phyloP scores from a whole-genome alignment of 2,888 invertebrate species.

The Chromoteleia sp. region DNA sequence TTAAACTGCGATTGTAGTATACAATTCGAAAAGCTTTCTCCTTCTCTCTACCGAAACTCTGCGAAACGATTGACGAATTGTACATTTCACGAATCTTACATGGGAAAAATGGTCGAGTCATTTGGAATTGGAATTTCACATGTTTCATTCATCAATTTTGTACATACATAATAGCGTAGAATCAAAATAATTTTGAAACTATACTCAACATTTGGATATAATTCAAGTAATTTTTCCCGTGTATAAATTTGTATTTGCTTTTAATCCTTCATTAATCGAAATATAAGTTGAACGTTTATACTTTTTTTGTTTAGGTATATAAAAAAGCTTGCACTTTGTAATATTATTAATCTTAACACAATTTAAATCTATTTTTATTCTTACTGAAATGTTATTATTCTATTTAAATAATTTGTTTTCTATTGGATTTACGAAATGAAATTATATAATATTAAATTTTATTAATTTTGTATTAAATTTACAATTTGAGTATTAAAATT shows the following conservation, averaged over 20 bases:
- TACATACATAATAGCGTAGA: conserved; percentile 31
- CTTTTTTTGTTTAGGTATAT: neutral
- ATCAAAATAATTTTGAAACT: conserved; percentile 11
- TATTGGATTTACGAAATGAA: no score
- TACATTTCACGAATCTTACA: conserved; percentile 54
- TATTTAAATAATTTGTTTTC: no score
- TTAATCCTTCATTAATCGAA: conserved; percentile 29
- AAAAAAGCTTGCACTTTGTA: no score
- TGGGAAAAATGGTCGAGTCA: conserved; percentile 31
- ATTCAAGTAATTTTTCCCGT: conserved; percentile 38
- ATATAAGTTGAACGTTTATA: neutral
- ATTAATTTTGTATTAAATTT: no score
- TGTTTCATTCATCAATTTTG: conserved; percentile 37
- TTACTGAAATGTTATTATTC: no score
- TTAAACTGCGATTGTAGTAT: conserved; percentile 29
- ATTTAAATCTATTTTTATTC: no score
- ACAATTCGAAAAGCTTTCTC: conserved; percentile 30
- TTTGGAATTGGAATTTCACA: conserved; percentile 35
- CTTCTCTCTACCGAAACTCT: conserved; percentile 50
- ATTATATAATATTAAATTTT: no score
- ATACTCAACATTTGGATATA: conserved; percentile 18
- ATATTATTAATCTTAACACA: no score
- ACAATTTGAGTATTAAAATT: no score
- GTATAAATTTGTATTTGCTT: conserved; percentile 23
- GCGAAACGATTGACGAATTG: conserved; percentile 50